Evolutionary conservation across 2,113 vertebrate species (phyloP).

Genomic region (Redunca redunca): DNA sequence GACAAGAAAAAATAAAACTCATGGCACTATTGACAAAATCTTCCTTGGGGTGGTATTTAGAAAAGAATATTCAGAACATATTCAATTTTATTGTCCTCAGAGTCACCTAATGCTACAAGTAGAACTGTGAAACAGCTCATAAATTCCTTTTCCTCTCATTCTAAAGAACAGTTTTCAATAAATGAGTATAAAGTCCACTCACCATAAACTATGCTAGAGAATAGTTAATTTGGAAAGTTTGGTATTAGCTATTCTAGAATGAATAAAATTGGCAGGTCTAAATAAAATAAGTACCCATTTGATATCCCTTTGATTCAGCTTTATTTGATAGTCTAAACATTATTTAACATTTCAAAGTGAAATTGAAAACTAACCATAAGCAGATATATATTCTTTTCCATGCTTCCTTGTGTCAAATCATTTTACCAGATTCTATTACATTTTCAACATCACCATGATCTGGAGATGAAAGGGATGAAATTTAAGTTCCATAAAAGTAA

Average conservation of each 20-base stretch:
- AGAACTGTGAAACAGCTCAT: neutral
- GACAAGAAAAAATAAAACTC: constrained; percentile 18
- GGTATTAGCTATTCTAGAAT: constrained; percentile 39
- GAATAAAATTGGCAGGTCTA: constrained; percentile 43
- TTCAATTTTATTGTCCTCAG: constrained; percentile 1
- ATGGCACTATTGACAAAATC: neutral
- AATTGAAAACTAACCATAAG: neutral
- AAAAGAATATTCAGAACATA: constrained; percentile 31
- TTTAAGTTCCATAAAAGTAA: constrained; percentile 22
- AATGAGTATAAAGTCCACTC: constrained; percentile 42
- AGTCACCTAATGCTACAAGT: neutral
- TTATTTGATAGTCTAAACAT: neutral
- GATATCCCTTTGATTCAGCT: neutral
- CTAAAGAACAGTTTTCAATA: constrained; percentile 54
- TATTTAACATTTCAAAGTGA: constrained; percentile 42
- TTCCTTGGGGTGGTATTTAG: neutral
- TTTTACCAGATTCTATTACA: neutral
- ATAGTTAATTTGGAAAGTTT: constrained; percentile 32
- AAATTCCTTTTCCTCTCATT: constrained; percentile 51
- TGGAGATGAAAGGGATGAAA: neutral
- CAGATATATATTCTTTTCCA: neutral
- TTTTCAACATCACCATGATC: neutral
- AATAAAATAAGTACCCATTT: constrained; percentile 6
- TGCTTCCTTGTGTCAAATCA: neutral
- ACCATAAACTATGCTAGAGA: constrained; percentile 32